Evolutionary conservation across 1,140 invertebrate species (phyloP), one percentile per base, ranked within the genome.

Genomic region (Hermatobates lingyangjiaoensis): DNA sequence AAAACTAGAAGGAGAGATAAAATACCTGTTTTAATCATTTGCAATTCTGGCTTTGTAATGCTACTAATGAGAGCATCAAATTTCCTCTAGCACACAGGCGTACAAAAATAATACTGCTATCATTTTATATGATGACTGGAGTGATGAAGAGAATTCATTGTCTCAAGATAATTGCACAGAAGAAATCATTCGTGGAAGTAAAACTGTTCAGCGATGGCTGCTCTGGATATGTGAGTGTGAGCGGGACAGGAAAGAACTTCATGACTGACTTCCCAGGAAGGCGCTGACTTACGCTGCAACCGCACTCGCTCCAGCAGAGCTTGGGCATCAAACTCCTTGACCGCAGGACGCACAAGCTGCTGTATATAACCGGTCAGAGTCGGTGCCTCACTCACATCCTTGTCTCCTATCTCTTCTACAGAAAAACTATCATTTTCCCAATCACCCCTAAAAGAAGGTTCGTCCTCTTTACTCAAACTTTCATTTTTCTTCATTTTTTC

Each of bases 261-360:
- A 42, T 18, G 21, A 20, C 14, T 18, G 21, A 18, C 4, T 5
- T 7, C 4, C 5, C 21, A 7, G 39, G 21, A 14, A 7, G 39
- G 39, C n/a, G n/a, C n/a, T n/a, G n/a, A n/a, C 4, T 20, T 7
- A 12, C 18, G 7, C 18, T 30, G 7, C 2, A 12, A 10, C 7
- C 50, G 10, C 20, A 51, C 26, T 5, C 12, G n/a, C 24, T 51
- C 39, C 3, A 51, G 30, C 24, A 51, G 50, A 2, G 2, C 5
- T 27, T 51, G 50, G 27, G 50, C 5, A 27, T 51, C 42, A 42
- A 51, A 51, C 27, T 44, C 27, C 7, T 44, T 23, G 18, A 27
- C 45, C 5, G 39, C 38, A 3, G 42, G 25, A 7, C 21, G 10
- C 21, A 51, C 42, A 5, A 50, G 20, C 20, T 10, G 3, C 42